Conservation (phyloP, 2,888 invertebrate species). For the Agonopterix heracliana region DNA sequence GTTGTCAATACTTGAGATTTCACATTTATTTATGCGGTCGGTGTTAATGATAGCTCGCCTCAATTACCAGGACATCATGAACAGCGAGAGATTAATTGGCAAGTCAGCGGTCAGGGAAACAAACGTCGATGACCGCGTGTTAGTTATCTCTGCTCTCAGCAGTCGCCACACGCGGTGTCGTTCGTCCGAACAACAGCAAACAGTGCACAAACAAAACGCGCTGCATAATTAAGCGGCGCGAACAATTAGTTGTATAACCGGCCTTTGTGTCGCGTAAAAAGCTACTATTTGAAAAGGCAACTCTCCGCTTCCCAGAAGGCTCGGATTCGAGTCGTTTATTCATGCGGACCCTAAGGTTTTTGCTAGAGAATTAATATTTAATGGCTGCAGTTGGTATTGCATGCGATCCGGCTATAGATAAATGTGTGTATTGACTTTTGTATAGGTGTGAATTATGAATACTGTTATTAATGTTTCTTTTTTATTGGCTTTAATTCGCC, state of each 20-base stretch:
- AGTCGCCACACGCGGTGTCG: conserved; percentile 15
- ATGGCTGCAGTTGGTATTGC: conserved; percentile 52
- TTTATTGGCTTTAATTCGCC: conserved; percentile 1
- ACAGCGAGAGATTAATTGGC: conserved; percentile 33
- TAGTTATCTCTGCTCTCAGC: conserved; percentile 12
- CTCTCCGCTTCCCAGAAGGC: conserved; percentile 62
- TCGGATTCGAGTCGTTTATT: conserved; percentile 41
- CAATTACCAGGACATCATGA: conserved; percentile 22
- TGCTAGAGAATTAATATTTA: conserved; percentile 60
- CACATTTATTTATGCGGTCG: conserved; percentile 1
- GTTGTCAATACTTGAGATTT: conserved; percentile 28
- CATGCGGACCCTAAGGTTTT: conserved; percentile 40
- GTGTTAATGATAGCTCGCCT: conserved; percentile 2
- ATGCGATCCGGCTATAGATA: conserved; percentile 51
- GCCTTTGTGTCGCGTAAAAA: conserved; percentile 56
- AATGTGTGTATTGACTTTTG: conserved; percentile 42
- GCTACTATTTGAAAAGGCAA: conserved; percentile 38
- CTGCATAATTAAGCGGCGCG: conserved; percentile 62
- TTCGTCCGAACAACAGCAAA: conserved; percentile 11
- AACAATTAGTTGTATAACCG: conserved; percentile 68
- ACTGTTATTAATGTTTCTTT: conserved; percentile 3
- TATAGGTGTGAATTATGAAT: conserved; percentile 35
- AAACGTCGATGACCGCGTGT: conserved; percentile 11
- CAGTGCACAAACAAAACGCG: conserved; percentile 46
- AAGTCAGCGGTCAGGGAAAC: conserved; percentile 25